These are phyloP conservation scores for Adelosebastes latens DNA, from an alignment of 2,797 vertebrate species.

Conservation along the genomic window DNA sequence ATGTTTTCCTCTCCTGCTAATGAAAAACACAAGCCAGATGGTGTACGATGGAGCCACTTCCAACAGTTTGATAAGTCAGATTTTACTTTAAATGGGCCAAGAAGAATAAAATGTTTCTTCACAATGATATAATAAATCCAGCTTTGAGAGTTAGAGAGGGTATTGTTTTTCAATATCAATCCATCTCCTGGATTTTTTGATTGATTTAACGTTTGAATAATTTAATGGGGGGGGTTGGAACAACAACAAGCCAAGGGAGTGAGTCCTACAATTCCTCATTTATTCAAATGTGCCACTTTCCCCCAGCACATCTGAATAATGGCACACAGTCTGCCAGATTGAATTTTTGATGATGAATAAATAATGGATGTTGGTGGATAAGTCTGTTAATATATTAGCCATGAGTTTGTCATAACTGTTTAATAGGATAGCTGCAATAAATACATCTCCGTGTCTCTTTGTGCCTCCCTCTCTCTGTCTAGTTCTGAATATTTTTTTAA, in stretches of 20 bases:
- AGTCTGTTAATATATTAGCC: conserved; percentile 79
- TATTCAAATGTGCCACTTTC: conserved; percentile 76
- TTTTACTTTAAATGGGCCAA: conserved; percentile 23
- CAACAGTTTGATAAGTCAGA: conserved; percentile 11
- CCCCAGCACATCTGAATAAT: conserved; percentile 74
- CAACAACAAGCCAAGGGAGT: conserved; percentile 60
- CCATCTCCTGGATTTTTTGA: conserved; percentile 46
- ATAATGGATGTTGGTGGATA: conserved; percentile 79
- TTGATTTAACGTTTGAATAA: conserved; percentile 69
- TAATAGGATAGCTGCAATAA: conserved; percentile 68
- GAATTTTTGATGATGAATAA: conserved; percentile 82
- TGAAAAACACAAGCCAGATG: conserved; percentile 33
- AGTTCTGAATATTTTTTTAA: conserved; percentile 22
- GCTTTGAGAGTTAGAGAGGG: neutral
- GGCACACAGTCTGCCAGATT: conserved; percentile 74
- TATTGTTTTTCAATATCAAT: conserved; percentile 27
- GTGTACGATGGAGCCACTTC: conserved; percentile 12
- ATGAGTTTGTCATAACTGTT: conserved; percentile 74
- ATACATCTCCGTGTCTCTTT: conserved; percentile 50
- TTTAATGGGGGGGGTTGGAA: conserved; percentile 57
- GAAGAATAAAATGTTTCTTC: conserved; percentile 29
- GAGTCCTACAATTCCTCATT: conserved; percentile 68
- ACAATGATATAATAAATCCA: conserved; percentile 22
- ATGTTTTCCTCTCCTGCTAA: conserved; percentile 16
- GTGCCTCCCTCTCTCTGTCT: conserved; percentile 18